These are phyloP conservation scores for Ginglymostoma cirratum DNA, from an alignment of 2,113 vertebrate species.

Conservation along the genomic window DNA sequence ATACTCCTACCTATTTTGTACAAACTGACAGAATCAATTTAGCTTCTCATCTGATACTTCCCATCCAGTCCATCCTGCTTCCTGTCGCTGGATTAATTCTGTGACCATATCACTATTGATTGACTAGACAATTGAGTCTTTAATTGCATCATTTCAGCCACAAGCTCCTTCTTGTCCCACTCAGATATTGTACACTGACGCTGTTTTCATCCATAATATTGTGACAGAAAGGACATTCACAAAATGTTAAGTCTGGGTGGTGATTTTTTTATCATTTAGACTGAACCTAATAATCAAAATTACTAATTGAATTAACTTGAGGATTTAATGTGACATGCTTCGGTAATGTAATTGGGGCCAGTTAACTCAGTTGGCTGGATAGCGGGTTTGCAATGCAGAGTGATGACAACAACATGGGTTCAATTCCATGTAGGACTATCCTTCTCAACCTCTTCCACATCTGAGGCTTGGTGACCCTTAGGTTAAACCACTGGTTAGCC, in stretches of 20 bases:
- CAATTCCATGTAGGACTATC: too few species aligned
- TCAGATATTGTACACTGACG: background rate
- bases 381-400: too few species aligned
- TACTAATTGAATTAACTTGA: background rate
- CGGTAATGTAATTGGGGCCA: background rate
- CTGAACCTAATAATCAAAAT: background rate
- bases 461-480: too few species aligned
- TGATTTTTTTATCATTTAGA: background rate
- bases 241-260: background rate
- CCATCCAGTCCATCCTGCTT: background rate
- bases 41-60: background rate
- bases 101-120: background rate
- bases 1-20: background rate
- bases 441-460: too few species aligned
- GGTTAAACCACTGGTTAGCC: too few species aligned
- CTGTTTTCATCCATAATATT: background rate
- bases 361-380: too few species aligned
- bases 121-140: background rate
- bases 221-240: background rate
- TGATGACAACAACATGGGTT: too few species aligned
- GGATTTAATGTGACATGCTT: background rate
- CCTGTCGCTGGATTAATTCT: background rate
- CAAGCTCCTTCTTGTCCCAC: background rate
- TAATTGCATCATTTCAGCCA: background rate
- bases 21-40: background rate